These are phyloP conservation scores for Podarcis cretensis DNA, from an alignment of 2,113 vertebrate species.

Conservation along the genomic window DNA sequence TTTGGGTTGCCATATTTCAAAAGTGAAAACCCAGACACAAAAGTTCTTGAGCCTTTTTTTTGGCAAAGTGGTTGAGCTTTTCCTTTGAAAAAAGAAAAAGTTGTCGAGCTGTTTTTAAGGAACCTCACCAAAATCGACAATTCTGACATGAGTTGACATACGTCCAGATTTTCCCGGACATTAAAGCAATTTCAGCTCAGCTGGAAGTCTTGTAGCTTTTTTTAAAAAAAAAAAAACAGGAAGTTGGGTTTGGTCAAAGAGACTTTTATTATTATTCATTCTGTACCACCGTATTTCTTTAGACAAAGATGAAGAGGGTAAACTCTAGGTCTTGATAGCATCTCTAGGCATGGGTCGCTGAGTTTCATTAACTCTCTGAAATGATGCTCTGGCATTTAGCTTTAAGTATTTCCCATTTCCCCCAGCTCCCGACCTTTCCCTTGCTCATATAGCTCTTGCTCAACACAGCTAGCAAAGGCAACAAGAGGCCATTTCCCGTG, in stretches of 20 bases:
- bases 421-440: conserved; percentile 59
- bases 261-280: background rate
- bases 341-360: background rate
- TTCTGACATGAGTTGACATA: too few species aligned
- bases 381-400: conserved; percentile 71
- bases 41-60: too few species aligned
- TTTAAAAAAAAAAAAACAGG: too few species aligned
- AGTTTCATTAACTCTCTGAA: conserved; percentile 45
- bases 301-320: background rate
- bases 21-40: too few species aligned
- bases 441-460: conserved; percentile 35
- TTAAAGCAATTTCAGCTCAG: too few species aligned
- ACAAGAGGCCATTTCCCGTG: conserved; percentile 3
- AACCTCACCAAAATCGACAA: too few species aligned
- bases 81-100: background rate
- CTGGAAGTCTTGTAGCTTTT: background rate
- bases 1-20: too few species aligned
- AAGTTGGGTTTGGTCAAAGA: background rate
- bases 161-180: too few species aligned
- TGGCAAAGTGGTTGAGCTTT: too few species aligned
- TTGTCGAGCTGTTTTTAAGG: background rate
- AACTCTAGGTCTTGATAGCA: background rate
- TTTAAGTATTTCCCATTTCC: conserved; percentile 57
- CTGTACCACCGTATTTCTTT: background rate
- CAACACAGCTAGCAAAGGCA: conserved; percentile 5